Evolutionary conservation across 1,140 invertebrate species (phyloP), one percentile per base, ranked within the genome.

Genomic region (Pogonomyrmex californicus): DNA sequence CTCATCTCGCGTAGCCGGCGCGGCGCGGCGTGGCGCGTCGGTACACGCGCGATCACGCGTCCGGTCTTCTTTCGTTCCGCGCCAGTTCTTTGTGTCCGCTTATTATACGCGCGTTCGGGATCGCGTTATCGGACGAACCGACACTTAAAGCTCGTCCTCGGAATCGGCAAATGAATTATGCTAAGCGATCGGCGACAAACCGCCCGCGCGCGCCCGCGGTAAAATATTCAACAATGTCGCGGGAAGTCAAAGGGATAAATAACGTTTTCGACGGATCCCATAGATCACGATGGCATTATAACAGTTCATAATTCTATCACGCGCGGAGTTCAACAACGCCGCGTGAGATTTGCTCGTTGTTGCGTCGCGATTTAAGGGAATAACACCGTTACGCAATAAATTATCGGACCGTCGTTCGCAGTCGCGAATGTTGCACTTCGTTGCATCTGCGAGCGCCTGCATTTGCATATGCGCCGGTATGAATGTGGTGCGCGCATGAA

Each of bases 361-460:
- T 60, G 79, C 66, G 68, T 62, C 54, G 68, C 79, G 68, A 83
- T 83, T 83, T 83, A 73, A 83, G 60, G 79, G 79, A 75, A 62
- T 73, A 83, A 75, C 79, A 83, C 79, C 79, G 79, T 83, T 83
- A 83, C 54, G 68, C 79, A 75, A 38, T 83, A 83, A 83, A 83
- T 83, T 83, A 75, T 83, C 68, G 68, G 41, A 75, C 81, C 79
- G 66, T 65, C 86, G 70, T 86, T 86, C 44, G 70, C 75, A 86
- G 76, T 66, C 63, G 78, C 70, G 85, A 76, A 85, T 87, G 88
- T 79, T 89, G 77, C 73, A 83, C 73, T 90, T 87, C 17, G 71
- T 58, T 38, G 58, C 41, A 49, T 68, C 68, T 65, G 75, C 38
- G 68, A 83, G 79, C 79, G 79, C 33, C 79, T 60, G 68, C 68